These are phyloP conservation scores for Prolemur simus DNA, from an alignment of 2,113 vertebrate genomes.

Conservation along the genomic window DNA sequence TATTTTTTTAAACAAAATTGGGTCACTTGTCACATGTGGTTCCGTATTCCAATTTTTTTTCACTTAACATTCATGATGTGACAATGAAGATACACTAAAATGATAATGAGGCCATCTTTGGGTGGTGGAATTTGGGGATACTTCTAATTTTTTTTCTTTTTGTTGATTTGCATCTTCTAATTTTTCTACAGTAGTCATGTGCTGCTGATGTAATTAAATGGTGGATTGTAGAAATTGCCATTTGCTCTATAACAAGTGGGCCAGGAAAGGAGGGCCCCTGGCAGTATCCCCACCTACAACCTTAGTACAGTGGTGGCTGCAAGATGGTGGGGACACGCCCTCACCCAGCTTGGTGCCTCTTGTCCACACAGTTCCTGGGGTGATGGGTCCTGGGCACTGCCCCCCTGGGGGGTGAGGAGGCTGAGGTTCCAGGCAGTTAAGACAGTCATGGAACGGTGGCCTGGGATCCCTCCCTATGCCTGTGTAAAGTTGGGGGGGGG, in stretches of 20 bases:
- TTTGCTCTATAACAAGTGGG: fast-evolving
- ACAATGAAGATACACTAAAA: fast-evolving
- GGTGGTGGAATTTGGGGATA: neutral
- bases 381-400: too few species aligned
- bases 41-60: neutral
- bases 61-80: neutral
- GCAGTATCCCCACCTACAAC: fast-evolving
- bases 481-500: fast-evolving
- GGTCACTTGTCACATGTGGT: neutral
- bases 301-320: neutral
- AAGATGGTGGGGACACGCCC: neutral
- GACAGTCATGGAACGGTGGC: neutral
- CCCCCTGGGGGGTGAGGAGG: too few species aligned
- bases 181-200: neutral
- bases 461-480: neutral
- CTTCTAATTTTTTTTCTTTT: neutral
- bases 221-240: neutral
- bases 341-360: neutral
- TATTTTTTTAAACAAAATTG: neutral
- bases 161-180: neutral
- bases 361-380: neutral
- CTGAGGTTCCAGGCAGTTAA: neutral
- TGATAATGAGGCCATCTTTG: neutral
- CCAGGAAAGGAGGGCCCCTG: neutral
- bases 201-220: too few species aligned